phyloP scores from a whole-genome alignment of 1,140 invertebrate species.

The Ostrea denselamellosa region DNA sequence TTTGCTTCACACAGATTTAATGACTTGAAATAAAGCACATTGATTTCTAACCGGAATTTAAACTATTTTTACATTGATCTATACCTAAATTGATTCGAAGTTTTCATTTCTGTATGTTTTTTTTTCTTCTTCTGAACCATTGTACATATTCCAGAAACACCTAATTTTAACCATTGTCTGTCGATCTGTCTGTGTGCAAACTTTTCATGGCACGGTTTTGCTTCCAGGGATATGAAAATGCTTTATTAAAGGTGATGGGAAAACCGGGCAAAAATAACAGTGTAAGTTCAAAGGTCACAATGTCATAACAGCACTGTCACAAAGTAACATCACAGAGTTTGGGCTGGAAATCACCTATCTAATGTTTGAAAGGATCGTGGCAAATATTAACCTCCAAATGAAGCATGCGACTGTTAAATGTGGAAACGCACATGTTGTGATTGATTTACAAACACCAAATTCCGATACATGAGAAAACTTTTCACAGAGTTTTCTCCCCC shows the following conservation, averaged over 20 bases:
- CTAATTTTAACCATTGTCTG: background rate
- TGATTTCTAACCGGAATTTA: too few relatives aligned
- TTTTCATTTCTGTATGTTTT: too few relatives aligned
- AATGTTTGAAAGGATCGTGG: background rate
- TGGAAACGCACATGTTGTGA: too few relatives aligned
- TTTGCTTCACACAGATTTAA: too few relatives aligned
- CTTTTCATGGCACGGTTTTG: constrained; percentile 10
- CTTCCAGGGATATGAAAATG: constrained; percentile 88
- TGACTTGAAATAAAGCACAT: too few relatives aligned
- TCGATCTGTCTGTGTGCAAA: constrained; percentile 14
- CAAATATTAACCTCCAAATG: background rate
- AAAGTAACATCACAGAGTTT: constrained; percentile 42
- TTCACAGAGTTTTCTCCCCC: too few relatives aligned
- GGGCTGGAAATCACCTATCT: constrained; percentile 12
- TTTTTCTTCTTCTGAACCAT: too few relatives aligned
- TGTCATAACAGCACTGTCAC: constrained; percentile 53
- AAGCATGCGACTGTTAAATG: background rate
- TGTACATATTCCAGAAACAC: too few relatives aligned
- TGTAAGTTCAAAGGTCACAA: constrained; percentile 70
- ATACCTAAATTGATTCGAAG: too few relatives aligned
- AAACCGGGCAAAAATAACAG: constrained; percentile 77
- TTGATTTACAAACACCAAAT: too few relatives aligned
- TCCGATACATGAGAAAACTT: too few relatives aligned
- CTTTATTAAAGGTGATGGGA: constrained; percentile 78
- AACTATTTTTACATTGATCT: too few relatives aligned